Percentiles rank a stretch among this genome's conserved stretches.
Conservation (phyloP, 1,140 invertebrate genomes). For the Luehdorfia chinensis region DNA sequence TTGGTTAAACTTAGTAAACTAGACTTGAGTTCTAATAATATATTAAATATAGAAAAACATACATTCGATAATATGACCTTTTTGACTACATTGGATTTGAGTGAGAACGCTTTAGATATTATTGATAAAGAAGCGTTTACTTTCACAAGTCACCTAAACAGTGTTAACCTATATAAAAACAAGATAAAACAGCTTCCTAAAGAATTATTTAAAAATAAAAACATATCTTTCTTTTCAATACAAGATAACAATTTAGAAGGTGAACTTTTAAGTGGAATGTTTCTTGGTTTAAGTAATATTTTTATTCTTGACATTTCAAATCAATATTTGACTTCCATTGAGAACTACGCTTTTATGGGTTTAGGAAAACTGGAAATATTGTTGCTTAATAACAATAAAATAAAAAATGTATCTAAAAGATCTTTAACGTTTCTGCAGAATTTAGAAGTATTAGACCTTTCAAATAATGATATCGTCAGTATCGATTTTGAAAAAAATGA, state of each 20-base stretch:
- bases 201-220: conserved; percentile 37
- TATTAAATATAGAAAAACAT: conserved; percentile 29
- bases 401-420: conserved; percentile 29
- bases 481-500: conserved; percentile 38
- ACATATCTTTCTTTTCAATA: conserved; percentile 35
- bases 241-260: conserved; percentile 36
- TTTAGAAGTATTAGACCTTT: conserved; percentile 39
- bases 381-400: conserved; percentile 41
- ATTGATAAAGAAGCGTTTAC: background rate
- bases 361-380: conserved; percentile 27
- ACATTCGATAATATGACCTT: conserved; percentile 28
- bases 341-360: conserved; percentile 41
- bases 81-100: conserved; percentile 33
- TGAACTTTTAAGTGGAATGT: conserved; percentile 32
- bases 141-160: conserved; percentile 7
- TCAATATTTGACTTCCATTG: conserved; percentile 35
- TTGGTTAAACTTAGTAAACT: conserved; percentile 27
- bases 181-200: conserved; percentile 31
- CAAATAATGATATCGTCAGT: conserved; percentile 36
- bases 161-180: conserved; percentile 39
- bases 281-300: conserved; percentile 37
- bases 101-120: conserved; percentile 29
- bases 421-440: conserved; percentile 34
- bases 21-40: conserved; percentile 36
- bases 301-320: conserved; percentile 33